A percentile compares a stretch with the other conserved stretches of the same genome.
These are phyloP conservation scores for Melanostigma gelatinosum DNA, from an alignment of 2,113 vertebrate genomes.

Conservation along the genomic window DNA sequence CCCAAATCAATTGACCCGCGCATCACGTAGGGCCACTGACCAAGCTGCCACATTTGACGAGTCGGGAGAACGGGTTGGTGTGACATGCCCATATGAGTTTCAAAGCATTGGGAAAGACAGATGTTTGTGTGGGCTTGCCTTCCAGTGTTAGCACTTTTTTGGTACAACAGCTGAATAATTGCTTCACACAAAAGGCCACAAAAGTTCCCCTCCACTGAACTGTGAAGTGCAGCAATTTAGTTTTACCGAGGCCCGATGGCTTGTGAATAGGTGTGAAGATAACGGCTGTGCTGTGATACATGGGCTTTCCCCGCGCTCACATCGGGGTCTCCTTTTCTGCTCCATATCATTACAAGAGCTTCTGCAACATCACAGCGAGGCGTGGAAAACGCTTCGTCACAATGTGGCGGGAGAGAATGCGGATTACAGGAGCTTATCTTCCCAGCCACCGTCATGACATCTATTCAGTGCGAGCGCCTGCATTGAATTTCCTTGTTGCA, in stretches of 20 bases:
- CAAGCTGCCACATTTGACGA: not conserved
- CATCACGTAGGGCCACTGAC: not conserved
- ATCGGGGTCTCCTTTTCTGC: conserved; percentile 68
- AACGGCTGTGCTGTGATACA: conserved; percentile 59
- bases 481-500: not conserved
- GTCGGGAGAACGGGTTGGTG: not conserved
- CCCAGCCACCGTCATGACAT: conserved; percentile 13
- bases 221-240: conserved; percentile 75
- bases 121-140: not conserved
- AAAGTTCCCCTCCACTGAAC: conserved; percentile 73
- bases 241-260: conserved; percentile 61
- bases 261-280: conserved; percentile 63
- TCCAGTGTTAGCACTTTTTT: conserved; percentile 8
- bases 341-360: conserved; percentile 53
- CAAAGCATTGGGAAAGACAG: not conserved
- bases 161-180: conserved; percentile 42
- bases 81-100: not conserved
- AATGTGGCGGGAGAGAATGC: conserved; percentile 14
- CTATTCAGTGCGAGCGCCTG: not conserved
- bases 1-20: not conserved
- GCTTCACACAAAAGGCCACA: conserved; percentile 46
- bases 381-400: conserved; percentile 54
- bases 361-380: conserved; percentile 28
- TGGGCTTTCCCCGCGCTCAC: conserved; percentile 64
- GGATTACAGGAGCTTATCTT: conserved; percentile 25